Evolutionary conservation across 92 coral and sea anemone species (phyloP).

Genomic region (Palythoa grandis): DNA sequence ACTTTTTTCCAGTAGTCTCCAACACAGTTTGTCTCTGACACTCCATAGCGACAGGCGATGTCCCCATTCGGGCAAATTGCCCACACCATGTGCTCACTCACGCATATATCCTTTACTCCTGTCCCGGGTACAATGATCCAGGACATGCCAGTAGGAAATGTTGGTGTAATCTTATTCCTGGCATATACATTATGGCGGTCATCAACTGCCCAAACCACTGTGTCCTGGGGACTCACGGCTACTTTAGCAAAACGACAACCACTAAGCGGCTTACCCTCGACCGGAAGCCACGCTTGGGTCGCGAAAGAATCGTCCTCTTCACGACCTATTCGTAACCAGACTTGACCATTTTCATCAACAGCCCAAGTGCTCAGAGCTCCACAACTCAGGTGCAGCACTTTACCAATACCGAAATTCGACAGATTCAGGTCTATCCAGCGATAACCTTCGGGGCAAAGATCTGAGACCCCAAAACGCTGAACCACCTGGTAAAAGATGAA

Average conservation of each 20-base stretch:
- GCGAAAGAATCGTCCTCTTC: slow-evolving; percentile 66
- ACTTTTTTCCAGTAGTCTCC: slow-evolving; percentile 98
- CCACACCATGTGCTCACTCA: slow-evolving; percentile 85
- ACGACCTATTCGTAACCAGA: slow-evolving; percentile 91
- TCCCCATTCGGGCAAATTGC: slow-evolving; percentile 90
- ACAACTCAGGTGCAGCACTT: slow-evolving; percentile 87
- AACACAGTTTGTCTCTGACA: slow-evolving; percentile 69
- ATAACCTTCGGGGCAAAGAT: slow-evolving; percentile 86
- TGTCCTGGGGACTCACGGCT: slow-evolving; percentile 87
- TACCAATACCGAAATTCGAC: slow-evolving; percentile 66
- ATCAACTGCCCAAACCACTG: slow-evolving; percentile 96
- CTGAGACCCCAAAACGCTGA: slow-evolving; percentile 81
- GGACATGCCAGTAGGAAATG: slow-evolving; percentile 80
- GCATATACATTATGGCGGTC: slow-evolving; percentile 91
- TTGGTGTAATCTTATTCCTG: slow-evolving; percentile 78
- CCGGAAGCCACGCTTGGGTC: slow-evolving; percentile 92
- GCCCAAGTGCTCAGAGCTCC: slow-evolving; percentile 97
- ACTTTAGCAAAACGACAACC: slow-evolving; percentile 80
- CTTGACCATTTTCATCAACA: slow-evolving; percentile 78
- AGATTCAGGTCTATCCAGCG: slow-evolving; percentile 77
- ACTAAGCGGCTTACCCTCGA: slow-evolving; percentile 69
- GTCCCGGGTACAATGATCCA: slow-evolving; percentile 91
- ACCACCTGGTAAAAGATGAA: slow-evolving; percentile 53
- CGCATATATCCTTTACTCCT: slow-evolving; percentile 74
- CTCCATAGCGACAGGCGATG: slow-evolving; percentile 93